phyloP scores from a whole-genome alignment of 2,113 vertebrate species.

The Phalacrocorax pelagicus region DNA sequence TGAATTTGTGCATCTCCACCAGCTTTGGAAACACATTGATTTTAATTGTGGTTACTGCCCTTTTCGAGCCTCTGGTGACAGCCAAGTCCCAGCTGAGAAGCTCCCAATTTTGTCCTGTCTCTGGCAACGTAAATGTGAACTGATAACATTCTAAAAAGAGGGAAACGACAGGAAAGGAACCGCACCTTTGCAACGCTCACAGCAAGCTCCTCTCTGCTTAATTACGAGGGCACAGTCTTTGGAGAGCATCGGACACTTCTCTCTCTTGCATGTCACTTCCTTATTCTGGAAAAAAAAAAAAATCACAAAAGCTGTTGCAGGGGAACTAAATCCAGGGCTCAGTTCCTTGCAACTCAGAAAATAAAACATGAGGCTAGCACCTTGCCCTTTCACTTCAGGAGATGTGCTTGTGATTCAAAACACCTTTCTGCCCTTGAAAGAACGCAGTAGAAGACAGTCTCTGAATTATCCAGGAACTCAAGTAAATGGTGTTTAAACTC shows the following conservation, averaged over 20 bases:
- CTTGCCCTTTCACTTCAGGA: not conserved
- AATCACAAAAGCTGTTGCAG: constrained; percentile 8
- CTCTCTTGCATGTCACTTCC: constrained; percentile 95
- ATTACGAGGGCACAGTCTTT: constrained; percentile 93
- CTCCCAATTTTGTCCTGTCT: not conserved
- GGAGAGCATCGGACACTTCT: constrained; percentile 89
- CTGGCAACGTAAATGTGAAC: not conserved
- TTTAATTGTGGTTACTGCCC: not conserved
- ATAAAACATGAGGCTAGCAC: not conserved
- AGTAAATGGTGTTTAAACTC: not conserved
- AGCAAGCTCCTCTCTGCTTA: constrained; percentile 94
- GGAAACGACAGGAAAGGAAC: not conserved
- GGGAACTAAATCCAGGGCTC: not conserved
- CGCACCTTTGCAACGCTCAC: constrained; percentile 94
- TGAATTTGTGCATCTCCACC: not conserved
- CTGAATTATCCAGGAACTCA: not conserved
- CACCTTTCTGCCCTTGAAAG: not conserved
- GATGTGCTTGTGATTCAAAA: not conserved
- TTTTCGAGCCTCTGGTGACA: not conserved
- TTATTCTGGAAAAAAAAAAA: constrained; percentile 79
- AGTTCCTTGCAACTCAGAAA: not conserved
- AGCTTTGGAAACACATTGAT: not conserved
- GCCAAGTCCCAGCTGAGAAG: not conserved
- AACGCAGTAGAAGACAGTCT: not conserved
- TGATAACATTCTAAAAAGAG: not conserved